Evolutionary conservation across 2,888 invertebrate species (phyloP), one percentile per base, ranked within the genome.

Genomic region (Plagiodera versicolora): DNA sequence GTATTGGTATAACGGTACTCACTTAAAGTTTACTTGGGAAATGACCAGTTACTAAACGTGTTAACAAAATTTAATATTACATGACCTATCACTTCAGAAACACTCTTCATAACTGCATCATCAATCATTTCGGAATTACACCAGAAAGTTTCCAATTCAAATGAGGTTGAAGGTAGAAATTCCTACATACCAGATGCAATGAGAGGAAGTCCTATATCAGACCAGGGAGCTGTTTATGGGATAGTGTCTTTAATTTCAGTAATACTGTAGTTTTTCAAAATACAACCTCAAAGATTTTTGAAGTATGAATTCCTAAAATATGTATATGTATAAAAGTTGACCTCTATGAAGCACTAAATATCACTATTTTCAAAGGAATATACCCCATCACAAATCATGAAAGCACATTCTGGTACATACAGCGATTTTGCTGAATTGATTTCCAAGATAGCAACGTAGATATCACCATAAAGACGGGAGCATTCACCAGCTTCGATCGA

Each of bases 21-120:
- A 54, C 14, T 54, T 54, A n/a, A 20, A 44, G 16, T 1, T 39
- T 44, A 10, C 24, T 20, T 44, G 44, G 35, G 19, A 52, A 54
- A 8, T 32, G 32, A 32, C 32, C 10, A 10, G 54, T 54, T 44
- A 17, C 39, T 20, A 54, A 45, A 54, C 32, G 54, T 54, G 44
- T 44, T 54, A 44, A 39, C n/a, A 54, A 54, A 44, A 54, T 54
- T 54, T 54, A 54, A 44, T 39, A 44, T 44, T 35, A 54, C 32
- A 44, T 39, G 8, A 8, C n/a, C 54, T 9, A 44, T 19, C n/a
- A 54, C 19, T 52, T 52, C 8, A 11, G 8, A 52, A 52, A 9
- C 17, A 16, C 52, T 52, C 17, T 52, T 52, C 14, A 44, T 39
- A 8, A 32, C 24, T 30, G 14, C 18, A 14, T 30, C 16, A 32